phyloP scores from a whole-genome alignment of 1,140 invertebrate species.

The Heterodera schachtii region DNA sequence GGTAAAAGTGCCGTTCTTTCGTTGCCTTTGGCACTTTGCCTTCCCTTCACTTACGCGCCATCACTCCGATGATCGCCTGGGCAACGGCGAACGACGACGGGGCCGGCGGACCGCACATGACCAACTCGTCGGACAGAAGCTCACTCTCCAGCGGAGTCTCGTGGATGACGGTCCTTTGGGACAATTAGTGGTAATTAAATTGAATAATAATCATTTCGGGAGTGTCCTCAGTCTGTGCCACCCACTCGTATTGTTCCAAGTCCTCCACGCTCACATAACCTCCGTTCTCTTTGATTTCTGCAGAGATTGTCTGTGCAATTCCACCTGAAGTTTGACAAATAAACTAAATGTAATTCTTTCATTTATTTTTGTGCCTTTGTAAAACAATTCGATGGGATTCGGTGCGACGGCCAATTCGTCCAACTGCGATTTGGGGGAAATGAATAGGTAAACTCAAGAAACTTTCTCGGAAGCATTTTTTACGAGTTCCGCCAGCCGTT shows the following conservation, averaged over 20 bases:
- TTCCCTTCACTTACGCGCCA: constrained; percentile 48
- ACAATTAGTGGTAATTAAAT: no score
- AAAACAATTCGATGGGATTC: constrained; percentile 66
- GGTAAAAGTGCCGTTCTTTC: background rate
- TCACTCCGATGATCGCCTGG: constrained; percentile 58
- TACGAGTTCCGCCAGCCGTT: constrained; percentile 66
- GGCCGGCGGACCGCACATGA: constrained; percentile 65
- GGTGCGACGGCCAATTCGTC: constrained; percentile 63
- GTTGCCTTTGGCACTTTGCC: background rate
- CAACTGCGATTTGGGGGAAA: constrained; percentile 42
- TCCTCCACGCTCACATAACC: constrained; percentile 59
- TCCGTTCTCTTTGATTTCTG: constrained; percentile 65
- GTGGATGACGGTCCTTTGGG: constrained; percentile 68
- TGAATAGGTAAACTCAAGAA: no score
- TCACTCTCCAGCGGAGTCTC: constrained; percentile 66
- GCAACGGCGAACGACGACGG: constrained; percentile 63
- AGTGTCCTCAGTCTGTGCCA: background rate
- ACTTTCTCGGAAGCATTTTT: no score
- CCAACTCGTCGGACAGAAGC: constrained; percentile 54
- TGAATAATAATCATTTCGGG: no score
- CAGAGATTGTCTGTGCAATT: constrained; percentile 57
- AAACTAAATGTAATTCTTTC: background rate
- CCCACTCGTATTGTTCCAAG: constrained; percentile 66
- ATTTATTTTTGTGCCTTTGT: constrained; percentile 48
- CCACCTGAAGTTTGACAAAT: constrained; percentile 33